Conservation (phyloP, 92 coral and sea anemone genomes). For the Palythoa caribaeorum region DNA sequence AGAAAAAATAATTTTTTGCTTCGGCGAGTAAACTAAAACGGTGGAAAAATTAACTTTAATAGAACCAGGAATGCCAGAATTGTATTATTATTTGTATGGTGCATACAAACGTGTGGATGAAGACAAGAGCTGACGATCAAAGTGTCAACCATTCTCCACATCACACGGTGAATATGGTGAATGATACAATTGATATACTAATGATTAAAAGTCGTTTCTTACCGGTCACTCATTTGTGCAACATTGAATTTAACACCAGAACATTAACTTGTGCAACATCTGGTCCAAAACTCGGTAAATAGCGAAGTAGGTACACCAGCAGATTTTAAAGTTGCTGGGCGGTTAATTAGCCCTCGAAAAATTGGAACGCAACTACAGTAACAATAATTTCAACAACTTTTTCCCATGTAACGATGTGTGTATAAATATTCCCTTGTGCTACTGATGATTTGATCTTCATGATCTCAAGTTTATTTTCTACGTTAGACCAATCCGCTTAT, state of each 20-base stretch:
- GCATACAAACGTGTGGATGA: too few species aligned
- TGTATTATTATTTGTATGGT: too few species aligned
- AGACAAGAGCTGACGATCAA: too few species aligned
- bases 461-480: constrained; percentile 1
- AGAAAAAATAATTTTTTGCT: too few species aligned
- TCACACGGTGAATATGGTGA: too few species aligned
- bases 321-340: neutral
- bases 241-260: neutral
- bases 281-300: neutral
- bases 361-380: neutral
- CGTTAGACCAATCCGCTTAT: neutral
- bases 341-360: neutral
- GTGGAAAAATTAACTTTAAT: too few species aligned
- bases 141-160: too few species aligned
- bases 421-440: neutral
- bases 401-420: neutral
- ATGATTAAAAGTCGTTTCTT: neutral
- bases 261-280: neutral
- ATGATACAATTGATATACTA: neutral
- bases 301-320: neutral
- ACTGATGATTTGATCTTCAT: neutral
- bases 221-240: neutral
- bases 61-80: too few species aligned
- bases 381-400: neutral
- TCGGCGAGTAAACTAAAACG: too few species aligned